Percentiles rank a stretch among this genome's conserved stretches.
Conservation (phyloP, 2,797 vertebrate species). For the Platalea minor region DNA sequence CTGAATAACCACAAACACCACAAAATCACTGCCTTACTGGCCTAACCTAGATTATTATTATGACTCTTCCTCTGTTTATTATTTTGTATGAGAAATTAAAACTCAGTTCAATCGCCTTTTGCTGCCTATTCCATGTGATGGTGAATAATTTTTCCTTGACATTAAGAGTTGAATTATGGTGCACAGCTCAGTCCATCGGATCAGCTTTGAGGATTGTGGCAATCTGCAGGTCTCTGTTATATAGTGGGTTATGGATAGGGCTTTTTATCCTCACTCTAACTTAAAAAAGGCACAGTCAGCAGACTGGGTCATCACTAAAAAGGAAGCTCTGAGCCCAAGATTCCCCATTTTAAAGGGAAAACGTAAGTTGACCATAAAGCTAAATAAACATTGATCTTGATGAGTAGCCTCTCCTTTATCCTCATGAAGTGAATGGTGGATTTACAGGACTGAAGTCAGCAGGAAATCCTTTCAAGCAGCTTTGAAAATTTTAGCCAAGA, state of each 20-base stretch:
- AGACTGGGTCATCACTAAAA: background rate
- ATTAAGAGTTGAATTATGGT: background rate
- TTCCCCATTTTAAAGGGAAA: background rate
- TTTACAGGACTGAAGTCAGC: slow-evolving; percentile 12
- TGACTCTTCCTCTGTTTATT: background rate
- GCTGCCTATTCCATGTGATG: background rate
- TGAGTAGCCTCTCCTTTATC: background rate
- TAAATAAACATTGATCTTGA: background rate
- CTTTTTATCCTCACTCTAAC: background rate
- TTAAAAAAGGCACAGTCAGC: background rate
- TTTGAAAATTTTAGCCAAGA: slow-evolving; percentile 36
- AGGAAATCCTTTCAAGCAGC: slow-evolving; percentile 15
- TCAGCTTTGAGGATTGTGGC: background rate
- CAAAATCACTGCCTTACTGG: background rate
- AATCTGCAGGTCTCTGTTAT: background rate
- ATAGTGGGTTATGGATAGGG: background rate
- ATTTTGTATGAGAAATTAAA: background rate
- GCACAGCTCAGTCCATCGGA: background rate
- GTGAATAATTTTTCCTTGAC: background rate
- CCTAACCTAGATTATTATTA: background rate
- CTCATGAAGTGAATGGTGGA: background rate
- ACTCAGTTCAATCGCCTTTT: background rate
- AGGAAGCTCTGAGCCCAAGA: background rate
- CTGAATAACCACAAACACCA: background rate
- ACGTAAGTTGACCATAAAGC: background rate